A percentile compares a stretch with the other conserved stretches of the same genome.
These are phyloP conservation scores for Lophura nycthemera DNA, from an alignment of 2,113 vertebrate species.

Conservation along the genomic window DNA sequence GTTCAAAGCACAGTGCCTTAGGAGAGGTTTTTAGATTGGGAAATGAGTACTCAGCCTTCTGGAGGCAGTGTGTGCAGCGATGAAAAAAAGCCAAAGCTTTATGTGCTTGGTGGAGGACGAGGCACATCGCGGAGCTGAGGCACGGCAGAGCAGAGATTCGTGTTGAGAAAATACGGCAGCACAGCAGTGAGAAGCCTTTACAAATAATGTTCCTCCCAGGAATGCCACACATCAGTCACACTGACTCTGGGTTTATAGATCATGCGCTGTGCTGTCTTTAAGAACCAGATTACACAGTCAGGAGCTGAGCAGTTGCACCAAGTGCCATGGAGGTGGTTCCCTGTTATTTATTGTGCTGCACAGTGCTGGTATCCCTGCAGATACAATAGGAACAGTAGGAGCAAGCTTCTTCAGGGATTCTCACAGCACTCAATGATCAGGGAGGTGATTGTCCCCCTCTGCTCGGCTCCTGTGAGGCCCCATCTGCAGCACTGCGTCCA, in stretches of 20 bases:
- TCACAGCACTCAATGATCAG: background rate
- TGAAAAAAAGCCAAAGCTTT: background rate
- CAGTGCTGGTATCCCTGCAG: background rate
- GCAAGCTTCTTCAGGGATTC: no score
- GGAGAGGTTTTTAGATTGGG: background rate
- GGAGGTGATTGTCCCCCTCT: no score
- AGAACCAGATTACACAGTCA: background rate
- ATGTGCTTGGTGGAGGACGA: background rate
- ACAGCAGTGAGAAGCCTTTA: background rate
- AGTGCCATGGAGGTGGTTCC: background rate
- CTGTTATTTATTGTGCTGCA: background rate
- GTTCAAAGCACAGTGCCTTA: background rate
- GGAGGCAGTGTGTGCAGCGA: background rate
- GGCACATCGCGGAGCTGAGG: background rate
- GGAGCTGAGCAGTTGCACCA: background rate
- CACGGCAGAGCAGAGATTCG: background rate
- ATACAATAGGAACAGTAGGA: background rate
- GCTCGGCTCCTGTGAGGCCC: no score
- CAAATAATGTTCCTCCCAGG: background rate
- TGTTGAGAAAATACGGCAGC: background rate
- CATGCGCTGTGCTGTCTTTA: background rate
- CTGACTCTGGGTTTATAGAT: fast-evolving
- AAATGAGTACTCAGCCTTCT: background rate
- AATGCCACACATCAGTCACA: background rate
- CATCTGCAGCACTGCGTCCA: no score